Evolutionary conservation across 2,888 invertebrate genomes (phyloP), one percentile per base, ranked within the genome.

Genomic region (Norana najaformis): DNA sequence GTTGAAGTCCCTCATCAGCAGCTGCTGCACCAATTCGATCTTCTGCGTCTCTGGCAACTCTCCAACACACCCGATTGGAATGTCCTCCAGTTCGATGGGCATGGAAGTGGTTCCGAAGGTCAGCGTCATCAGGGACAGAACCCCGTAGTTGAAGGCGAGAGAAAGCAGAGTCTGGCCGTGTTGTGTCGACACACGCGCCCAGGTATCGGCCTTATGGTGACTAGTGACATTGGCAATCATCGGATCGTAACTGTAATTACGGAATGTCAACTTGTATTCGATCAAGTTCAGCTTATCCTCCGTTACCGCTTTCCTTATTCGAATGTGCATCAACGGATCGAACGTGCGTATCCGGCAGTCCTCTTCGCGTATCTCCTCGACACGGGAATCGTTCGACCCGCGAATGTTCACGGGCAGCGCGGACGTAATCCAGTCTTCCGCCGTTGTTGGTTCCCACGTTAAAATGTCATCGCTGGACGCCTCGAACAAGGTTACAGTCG

Each of bases 161-260:
- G 94, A 93, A n/a, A 94, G 92, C 47, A 94, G 91, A 0, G 94
- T 94, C 88, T 94, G 93, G 0, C 94, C 94, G 90, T 94, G 94
- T 35, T 92, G 93, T 13, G 93, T 93, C 23, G 93, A 91, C 0
- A 93, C 94, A 38, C 94, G 88, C 11, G 92, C 90, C 92, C 92
- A 92, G 23, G 47, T 89, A 83, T 91, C 69, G 39, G 91, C 90
- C 38, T 91, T 88, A 91, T 91, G 91, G 34, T 88, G 85, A 53
- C 89, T 69, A 0, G 90, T 89, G 39, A 88, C 88, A 83, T 91
- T 91, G 20, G 90, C 88, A 39, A 90, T 38, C 38, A 92, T 89
- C 11, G 92, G 92, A 88, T 92, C 92, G 39, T 41, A 37, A 20
- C 83, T 69, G 90, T 92, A 92, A 89, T 92, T 91, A 18, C 53